Percentiles rank a stretch among this genome's conserved stretches.
Evolutionary conservation across 2,888 invertebrate species (phyloP).

Genomic region (Habroteleia sp.): DNA sequence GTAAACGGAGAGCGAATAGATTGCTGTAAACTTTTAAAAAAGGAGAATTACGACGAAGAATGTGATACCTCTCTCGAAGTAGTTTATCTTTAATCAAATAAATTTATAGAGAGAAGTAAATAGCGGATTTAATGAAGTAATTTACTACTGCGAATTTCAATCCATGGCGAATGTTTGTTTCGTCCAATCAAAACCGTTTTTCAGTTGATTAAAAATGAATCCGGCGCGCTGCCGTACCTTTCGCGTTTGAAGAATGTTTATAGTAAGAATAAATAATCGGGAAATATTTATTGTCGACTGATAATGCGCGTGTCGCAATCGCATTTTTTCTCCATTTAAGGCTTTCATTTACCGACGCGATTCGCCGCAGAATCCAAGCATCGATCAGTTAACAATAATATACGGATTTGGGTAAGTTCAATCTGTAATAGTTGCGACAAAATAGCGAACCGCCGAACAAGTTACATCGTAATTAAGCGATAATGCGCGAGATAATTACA

Average conservation of each 20-base stretch:
- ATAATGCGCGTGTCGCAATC: conserved; percentile 35
- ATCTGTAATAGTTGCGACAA: conserved; percentile 34
- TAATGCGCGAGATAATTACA: conserved; percentile 37
- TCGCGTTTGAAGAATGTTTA: conserved; percentile 34
- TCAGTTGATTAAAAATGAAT: conserved; percentile 5
- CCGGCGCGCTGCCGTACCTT: not conserved
- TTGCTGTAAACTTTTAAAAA: conserved; percentile 40
- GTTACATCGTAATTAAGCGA: conserved; percentile 47
- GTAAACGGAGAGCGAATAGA: conserved; percentile 48
- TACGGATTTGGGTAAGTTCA: conserved; percentile 43
- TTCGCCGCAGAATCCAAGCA: conserved; percentile 41
- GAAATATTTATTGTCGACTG: conserved; percentile 39
- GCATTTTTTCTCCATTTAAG: conserved; percentile 35
- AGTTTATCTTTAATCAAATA: conserved; percentile 61
- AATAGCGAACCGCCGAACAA: conserved; percentile 26
- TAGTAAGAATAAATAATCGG: conserved; percentile 38
- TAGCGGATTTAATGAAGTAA: conserved; percentile 58
- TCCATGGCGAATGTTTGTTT: not conserved
- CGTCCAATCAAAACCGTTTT: conserved; percentile 15
- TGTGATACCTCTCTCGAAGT: conserved; percentile 50
- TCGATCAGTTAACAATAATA: conserved; percentile 57
- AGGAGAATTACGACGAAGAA: conserved; percentile 49
- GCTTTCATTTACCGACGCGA: conserved; percentile 10
- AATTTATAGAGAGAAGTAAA: conserved; percentile 55
- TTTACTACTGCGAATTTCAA: conserved; percentile 46